phyloP scores from a whole-genome alignment of 2,797 vertebrate genomes.

The Sardinella longiceps region DNA sequence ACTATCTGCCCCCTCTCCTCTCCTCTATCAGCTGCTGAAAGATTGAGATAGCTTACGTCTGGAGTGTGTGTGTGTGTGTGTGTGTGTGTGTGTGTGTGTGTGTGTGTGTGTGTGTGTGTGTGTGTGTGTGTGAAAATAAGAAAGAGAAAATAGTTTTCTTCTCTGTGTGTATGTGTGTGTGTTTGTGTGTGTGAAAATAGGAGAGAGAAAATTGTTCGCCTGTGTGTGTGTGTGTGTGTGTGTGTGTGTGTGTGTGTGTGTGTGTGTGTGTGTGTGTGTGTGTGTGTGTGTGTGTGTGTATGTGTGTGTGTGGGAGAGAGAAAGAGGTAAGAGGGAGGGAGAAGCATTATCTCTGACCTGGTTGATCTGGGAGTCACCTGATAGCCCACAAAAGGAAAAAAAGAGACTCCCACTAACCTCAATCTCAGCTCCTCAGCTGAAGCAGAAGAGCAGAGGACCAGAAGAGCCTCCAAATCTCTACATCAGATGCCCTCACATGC shows the following conservation, averaged over 20 bases:
- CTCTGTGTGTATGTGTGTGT: too few relatives aligned
- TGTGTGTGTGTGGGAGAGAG: too few relatives aligned
- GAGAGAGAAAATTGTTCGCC: too few relatives aligned
- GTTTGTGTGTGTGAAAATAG: too few relatives aligned
- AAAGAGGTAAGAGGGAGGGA: neutral
- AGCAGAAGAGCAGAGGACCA: neutral
- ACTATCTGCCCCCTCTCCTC: conserved; percentile 1
- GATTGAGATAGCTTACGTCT: conserved; percentile 11
- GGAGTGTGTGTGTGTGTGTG: neutral
- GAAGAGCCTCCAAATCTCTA: conserved; percentile 4
- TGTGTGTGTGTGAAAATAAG: too few relatives aligned
- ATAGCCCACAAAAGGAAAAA: neutral
- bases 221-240: too few relatives aligned
- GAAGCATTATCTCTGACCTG: neutral
- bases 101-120: neutral
- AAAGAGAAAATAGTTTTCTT: too few relatives aligned
- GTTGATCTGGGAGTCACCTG: conserved; percentile 10
- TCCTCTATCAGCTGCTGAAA: conserved; percentile 1
- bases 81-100: neutral
- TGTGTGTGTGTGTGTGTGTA: conserved; percentile 3
- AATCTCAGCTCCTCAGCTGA: neutral
- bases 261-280: neutral
- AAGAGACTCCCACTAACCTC: neutral
- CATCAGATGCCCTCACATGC: neutral
- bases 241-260: too few relatives aligned